phyloP scores from a whole-genome alignment of 2,797 vertebrate species.

The Rhinoraja longicauda region DNA sequence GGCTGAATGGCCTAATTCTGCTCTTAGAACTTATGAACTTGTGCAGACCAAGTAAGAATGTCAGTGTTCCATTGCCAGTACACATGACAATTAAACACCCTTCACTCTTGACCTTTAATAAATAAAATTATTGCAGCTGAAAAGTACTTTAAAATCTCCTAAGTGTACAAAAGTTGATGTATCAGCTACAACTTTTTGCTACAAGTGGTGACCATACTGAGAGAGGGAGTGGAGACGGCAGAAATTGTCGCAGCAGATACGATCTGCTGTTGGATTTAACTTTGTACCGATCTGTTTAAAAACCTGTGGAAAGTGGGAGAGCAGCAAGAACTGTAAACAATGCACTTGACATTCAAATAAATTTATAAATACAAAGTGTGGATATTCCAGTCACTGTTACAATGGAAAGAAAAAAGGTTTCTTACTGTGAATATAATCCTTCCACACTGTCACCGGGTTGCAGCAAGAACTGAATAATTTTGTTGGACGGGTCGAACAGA shows the following conservation, averaged over 20 bases:
- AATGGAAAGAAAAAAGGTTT: not conserved
- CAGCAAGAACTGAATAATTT: slow-evolving; percentile 45
- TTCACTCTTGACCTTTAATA: too few relatives aligned
- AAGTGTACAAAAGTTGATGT: not conserved
- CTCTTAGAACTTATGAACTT: too few relatives aligned
- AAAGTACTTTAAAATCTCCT: not conserved
- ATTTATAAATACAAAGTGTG: not conserved
- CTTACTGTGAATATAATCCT: slow-evolving; percentile 34
- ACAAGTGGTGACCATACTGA: not conserved
- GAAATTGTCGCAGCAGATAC: not conserved
- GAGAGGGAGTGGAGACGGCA: not conserved
- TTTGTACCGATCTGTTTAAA: not conserved
- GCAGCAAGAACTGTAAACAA: not conserved
- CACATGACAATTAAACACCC: too few relatives aligned
- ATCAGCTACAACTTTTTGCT: not conserved
- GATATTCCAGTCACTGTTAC: not conserved
- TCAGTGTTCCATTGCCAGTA: too few relatives aligned
- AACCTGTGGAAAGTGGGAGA: not conserved
- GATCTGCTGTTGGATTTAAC: not conserved
- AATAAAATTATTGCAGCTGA: not conserved
- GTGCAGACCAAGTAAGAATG: too few relatives aligned
- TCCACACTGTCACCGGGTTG: not conserved
- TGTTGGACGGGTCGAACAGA: slow-evolving; percentile 50
- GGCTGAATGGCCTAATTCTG: too few relatives aligned
- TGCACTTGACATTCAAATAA: not conserved